These are phyloP conservation scores for Himalopsyche kuldschensis DNA, from an alignment of 2,888 invertebrate genomes.

Conservation along the genomic window DNA sequence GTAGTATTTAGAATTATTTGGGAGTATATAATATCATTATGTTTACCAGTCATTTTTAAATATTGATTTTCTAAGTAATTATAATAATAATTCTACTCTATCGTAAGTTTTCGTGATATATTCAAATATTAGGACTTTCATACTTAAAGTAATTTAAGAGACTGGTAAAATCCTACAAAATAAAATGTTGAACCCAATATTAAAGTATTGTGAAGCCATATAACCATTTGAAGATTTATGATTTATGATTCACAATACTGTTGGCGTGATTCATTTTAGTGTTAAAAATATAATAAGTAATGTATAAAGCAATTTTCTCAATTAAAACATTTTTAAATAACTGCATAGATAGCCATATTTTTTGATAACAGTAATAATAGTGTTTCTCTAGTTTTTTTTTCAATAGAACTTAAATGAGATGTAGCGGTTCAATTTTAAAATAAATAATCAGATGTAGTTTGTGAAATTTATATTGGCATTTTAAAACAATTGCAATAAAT, in stretches of 20 bases:
- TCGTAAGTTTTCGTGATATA: neutral
- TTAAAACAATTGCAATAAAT: neutral
- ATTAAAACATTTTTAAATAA: neutral
- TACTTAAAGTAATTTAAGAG: neutral
- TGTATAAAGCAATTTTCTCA: neutral
- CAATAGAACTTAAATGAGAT: neutral
- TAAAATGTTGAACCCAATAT: neutral
- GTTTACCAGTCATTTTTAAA: neutral
- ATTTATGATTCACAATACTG: neutral
- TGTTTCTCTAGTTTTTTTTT: neutral
- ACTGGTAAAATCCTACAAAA: neutral
- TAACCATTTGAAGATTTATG: neutral
- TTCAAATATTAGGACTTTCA: constrained; percentile 1
- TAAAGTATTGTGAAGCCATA: neutral
- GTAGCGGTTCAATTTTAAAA: neutral
- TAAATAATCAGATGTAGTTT: neutral
- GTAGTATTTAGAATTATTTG: neutral
- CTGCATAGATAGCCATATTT: neutral
- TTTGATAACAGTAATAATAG: neutral
- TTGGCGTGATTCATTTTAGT: neutral
- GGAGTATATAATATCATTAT: neutral
- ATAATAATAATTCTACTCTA: neutral
- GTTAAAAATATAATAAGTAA: neutral
- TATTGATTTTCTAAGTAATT: neutral
- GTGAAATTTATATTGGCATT: neutral